Conservation (phyloP, 2,888 invertebrate species). For the Agriotes lineatus region DNA sequence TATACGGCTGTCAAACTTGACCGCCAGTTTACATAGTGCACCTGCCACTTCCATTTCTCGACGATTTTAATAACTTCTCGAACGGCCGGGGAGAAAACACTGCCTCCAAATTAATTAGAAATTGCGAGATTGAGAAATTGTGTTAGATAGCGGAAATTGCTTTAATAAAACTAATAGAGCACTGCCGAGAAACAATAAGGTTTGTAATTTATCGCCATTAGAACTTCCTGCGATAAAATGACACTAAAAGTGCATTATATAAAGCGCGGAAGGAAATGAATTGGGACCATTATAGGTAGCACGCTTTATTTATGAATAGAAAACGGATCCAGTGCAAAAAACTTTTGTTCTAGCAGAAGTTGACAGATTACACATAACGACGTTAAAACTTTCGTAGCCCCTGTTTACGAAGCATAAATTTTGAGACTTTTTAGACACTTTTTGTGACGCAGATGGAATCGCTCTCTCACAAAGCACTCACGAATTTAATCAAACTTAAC, state of each 20-base stretch:
- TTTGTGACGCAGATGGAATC: too few relatives aligned
- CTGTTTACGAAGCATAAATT: conserved; percentile 22
- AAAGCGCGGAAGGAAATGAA: not conserved
- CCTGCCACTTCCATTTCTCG: conserved; percentile 18
- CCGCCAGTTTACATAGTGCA: conserved; percentile 19
- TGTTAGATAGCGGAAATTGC: conserved; percentile 19
- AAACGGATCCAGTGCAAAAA: not conserved
- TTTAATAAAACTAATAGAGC: conserved; percentile 12
- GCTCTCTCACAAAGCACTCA: too few relatives aligned
- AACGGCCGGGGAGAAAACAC: not conserved
- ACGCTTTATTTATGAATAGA: conserved; percentile 10
- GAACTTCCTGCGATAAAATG: conserved; percentile 14
- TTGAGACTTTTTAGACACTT: not conserved
- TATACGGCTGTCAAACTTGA: conserved; percentile 44
- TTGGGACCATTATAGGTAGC: not conserved
- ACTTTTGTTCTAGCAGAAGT: conserved; percentile 16
- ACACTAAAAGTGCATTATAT: conserved; percentile 16
- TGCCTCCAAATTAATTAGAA: conserved; percentile 15
- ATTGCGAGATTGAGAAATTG: conserved; percentile 12
- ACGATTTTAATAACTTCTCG: conserved; percentile 10
- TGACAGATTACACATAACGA: conserved; percentile 17
- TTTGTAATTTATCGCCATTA: conserved; percentile 4
- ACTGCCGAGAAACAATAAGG: conserved; percentile 9
- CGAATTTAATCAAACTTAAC: too few relatives aligned
- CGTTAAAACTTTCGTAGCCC: conserved; percentile 12